Evolutionary conservation across 2,888 invertebrate genomes (phyloP).

Genomic region (Leptopilina drosophilae): DNA sequence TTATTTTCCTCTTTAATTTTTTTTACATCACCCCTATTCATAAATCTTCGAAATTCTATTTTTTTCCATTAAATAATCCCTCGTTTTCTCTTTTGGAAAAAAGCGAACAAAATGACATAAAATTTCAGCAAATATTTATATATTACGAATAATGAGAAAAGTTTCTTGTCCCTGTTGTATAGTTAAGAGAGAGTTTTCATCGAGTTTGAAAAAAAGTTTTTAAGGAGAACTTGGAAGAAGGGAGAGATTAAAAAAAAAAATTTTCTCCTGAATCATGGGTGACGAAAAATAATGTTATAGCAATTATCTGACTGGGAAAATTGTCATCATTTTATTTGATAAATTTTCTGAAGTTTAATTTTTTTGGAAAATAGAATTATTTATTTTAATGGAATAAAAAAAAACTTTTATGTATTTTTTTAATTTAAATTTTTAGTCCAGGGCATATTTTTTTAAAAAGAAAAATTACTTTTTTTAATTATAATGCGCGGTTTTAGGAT

Average conservation of each 20-base stretch:
- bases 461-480: too few species aligned
- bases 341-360: too few species aligned
- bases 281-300: neutral
- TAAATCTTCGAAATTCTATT: too few species aligned
- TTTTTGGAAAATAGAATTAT: too few species aligned
- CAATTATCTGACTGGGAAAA: neutral
- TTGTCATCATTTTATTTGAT: neutral
- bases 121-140: neutral
- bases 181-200: neutral
- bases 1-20: neutral
- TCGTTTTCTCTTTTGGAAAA: neutral
- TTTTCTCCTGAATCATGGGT: neutral
- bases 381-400: too few species aligned
- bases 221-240: neutral
- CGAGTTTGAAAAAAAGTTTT: neutral
- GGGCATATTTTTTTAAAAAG: too few species aligned
- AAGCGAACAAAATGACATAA: neutral
- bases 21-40: too few species aligned
- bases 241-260: neutral
- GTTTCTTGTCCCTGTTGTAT: neutral
- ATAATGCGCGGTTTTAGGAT: neutral
- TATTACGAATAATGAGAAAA: neutral
- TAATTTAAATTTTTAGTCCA: too few species aligned
- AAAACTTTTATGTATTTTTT: too few species aligned
- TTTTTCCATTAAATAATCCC: too few species aligned